These are phyloP conservation scores for Zaprionus vittiger DNA, from an alignment of 1,140 invertebrate species.

Conservation along the genomic window DNA sequence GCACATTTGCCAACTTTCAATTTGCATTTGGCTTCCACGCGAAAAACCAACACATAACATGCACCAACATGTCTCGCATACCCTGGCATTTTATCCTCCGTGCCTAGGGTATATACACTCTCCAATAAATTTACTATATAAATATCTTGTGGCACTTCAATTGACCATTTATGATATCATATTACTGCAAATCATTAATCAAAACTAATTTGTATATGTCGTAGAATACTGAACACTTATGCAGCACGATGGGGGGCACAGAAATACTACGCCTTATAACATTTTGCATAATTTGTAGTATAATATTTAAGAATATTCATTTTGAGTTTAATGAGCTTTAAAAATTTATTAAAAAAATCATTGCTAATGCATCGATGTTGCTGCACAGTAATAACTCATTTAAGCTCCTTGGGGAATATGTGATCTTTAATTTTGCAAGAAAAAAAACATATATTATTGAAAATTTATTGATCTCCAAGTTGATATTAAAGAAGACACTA, in stretches of 20 bases:
- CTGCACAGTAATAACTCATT: not conserved
- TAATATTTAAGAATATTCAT: not conserved
- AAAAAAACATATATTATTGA: too few relatives aligned
- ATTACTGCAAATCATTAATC: not conserved
- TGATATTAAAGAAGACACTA: too few relatives aligned
- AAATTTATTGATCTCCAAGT: too few relatives aligned
- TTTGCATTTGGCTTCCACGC: slow-evolving; percentile 68
- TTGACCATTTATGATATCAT: not conserved
- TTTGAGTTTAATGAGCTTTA: not conserved
- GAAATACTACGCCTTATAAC: not conserved
- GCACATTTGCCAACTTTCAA: slow-evolving; percentile 77
- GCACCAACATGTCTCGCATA: slow-evolving; percentile 23
- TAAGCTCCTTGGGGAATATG: too few relatives aligned
- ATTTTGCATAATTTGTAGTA: not conserved
- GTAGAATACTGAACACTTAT: not conserved
- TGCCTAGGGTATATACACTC: not conserved
- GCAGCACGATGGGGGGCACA: not conserved
- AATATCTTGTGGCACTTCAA: not conserved
- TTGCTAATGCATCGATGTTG: not conserved
- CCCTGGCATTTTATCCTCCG: not conserved
- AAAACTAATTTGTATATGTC: not conserved
- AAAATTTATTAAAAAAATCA: not conserved
- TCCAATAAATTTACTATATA: not conserved
- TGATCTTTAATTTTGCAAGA: too few relatives aligned
- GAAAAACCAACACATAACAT: slow-evolving; percentile 41